Percentiles rank a stretch among this genome's conserved stretches.
phyloP scores from a whole-genome alignment of 2,797 vertebrate genomes.

The Periparus ater region DNA sequence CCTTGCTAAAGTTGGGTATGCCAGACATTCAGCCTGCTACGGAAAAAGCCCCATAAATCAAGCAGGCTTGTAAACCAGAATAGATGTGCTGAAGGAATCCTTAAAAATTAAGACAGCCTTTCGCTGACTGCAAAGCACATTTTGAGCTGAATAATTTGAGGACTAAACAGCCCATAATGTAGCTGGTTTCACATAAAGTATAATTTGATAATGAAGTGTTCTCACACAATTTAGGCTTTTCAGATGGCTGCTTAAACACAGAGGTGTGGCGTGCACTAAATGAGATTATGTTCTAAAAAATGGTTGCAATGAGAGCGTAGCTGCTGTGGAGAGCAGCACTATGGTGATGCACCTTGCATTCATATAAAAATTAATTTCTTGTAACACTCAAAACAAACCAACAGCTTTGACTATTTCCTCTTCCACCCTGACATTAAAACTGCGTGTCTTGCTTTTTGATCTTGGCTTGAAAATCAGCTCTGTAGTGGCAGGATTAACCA shows the following conservation, averaged over 20 bases:
- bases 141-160: conserved; percentile 30
- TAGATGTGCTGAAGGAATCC: neutral
- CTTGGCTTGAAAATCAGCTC: neutral
- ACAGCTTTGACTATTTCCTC: neutral
- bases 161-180: conserved; percentile 14
- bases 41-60: neutral
- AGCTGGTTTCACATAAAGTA: conserved; percentile 37
- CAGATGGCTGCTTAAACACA: conserved; percentile 30
- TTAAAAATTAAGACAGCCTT: conserved; percentile 31
- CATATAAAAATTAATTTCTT: neutral
- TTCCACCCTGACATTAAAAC: neutral
- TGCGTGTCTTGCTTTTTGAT: neutral
- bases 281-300: neutral
- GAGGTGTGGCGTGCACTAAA: neutral
- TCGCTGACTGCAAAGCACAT: conserved; percentile 12
- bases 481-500: neutral
- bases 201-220: conserved; percentile 49
- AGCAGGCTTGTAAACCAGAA: neutral
- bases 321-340: neutral
- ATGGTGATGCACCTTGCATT: neutral
- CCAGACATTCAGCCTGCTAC: neutral
- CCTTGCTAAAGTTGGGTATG: neutral
- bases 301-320: neutral
- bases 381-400: neutral
- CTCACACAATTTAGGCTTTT: conserved; percentile 24